Evolutionary conservation across 2,113 vertebrate species (phyloP).

Genomic region (Zosterops japonicus): DNA sequence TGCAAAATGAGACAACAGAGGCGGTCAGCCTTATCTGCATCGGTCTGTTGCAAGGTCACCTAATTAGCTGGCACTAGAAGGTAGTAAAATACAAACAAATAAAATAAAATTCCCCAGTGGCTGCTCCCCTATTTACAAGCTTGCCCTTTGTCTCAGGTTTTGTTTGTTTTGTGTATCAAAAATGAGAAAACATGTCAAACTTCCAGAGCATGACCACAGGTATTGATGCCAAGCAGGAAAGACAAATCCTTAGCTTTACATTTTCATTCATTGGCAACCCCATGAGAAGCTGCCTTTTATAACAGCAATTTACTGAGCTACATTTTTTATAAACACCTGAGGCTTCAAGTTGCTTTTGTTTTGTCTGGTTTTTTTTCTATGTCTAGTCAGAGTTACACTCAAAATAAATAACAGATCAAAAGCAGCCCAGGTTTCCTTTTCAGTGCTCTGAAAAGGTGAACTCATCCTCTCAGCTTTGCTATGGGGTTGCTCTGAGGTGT

Average conservation of each 20-base stretch:
- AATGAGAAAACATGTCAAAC: neutral
- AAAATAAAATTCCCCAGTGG: neutral
- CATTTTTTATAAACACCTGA: neutral
- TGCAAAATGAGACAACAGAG: constrained; percentile 26
- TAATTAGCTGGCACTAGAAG: neutral
- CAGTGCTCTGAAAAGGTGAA: rapidly evolving
- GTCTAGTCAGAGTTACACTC: neutral
- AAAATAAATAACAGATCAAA: neutral
- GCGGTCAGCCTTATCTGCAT: neutral
- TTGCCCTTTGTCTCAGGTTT: neutral
- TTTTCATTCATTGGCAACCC: neutral
- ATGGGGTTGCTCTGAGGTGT: neutral
- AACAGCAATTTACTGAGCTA: neutral
- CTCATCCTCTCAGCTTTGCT: neutral
- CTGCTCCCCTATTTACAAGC: constrained; percentile 42
- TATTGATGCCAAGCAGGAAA: neutral
- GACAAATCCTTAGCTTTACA: neutral
- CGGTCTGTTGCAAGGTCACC: neutral
- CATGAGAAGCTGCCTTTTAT: neutral
- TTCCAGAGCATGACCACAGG: neutral
- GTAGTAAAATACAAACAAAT: neutral
- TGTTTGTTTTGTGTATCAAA: constrained; percentile 19
- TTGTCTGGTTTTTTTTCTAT: neutral
- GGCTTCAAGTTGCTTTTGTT: neutral
- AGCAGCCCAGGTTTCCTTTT: neutral